These are phyloP conservation scores for Tethea ocularis DNA, from an alignment of 2,888 invertebrate genomes.

Conservation along the genomic window DNA sequence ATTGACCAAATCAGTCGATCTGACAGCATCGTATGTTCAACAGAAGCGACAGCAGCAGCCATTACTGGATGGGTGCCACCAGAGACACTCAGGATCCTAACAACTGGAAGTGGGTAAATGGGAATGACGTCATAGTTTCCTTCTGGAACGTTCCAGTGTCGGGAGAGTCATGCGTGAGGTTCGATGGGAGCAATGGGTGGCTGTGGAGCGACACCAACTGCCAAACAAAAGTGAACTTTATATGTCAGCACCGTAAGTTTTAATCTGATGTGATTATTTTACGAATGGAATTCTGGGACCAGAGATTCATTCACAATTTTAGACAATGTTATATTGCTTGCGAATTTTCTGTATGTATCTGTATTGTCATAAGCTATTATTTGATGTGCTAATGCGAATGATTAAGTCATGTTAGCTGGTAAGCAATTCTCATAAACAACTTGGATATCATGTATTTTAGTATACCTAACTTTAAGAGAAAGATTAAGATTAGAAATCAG, in stretches of 20 bases:
- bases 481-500: too few species aligned
- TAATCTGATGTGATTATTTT: slow-evolving; percentile 14
- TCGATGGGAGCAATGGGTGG: slow-evolving; percentile 97
- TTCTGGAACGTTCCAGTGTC: slow-evolving; percentile 96
- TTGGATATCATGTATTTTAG: too few species aligned
- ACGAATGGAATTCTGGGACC: slow-evolving; percentile 10
- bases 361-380: too few species aligned
- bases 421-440: too few species aligned
- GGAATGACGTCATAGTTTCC: slow-evolving; percentile 93
- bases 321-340: too few species aligned
- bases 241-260: slow-evolving; percentile 96
- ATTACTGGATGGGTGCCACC: slow-evolving; percentile 97
- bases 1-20: background rate
- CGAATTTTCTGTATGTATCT: too few species aligned
- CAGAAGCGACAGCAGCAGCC: slow-evolving; percentile 94
- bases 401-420: too few species aligned
- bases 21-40: slow-evolving; percentile 26
- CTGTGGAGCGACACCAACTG: slow-evolving; percentile 97
- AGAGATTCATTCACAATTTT: too few species aligned
- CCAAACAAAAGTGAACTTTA: slow-evolving; percentile 92
- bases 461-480: too few species aligned
- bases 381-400: too few species aligned
- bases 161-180: slow-evolving; percentile 93
- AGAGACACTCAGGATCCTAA: slow-evolving; percentile 90
- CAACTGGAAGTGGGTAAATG: slow-evolving; percentile 96